A percentile compares a stretch with the other conserved stretches of the same genome.
Conservation (phyloP, 2,797 vertebrate genomes). For the Simalia tracyae region DNA sequence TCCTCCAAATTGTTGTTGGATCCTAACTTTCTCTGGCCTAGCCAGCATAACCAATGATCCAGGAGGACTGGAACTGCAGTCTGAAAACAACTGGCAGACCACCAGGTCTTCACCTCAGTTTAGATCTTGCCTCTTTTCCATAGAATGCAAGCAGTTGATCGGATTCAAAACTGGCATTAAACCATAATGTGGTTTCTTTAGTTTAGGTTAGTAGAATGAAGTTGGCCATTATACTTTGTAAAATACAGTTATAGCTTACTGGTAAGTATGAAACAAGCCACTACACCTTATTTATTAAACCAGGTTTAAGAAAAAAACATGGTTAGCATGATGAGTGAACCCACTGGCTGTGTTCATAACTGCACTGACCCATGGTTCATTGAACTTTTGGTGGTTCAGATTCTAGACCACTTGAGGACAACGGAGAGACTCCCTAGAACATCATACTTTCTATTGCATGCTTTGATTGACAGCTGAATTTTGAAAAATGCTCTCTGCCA, state of each 20-base stretch:
- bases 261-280: neutral
- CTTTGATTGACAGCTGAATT: neutral
- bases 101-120: neutral
- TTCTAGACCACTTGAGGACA: neutral
- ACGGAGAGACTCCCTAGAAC: neutral
- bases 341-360: neutral
- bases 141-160: neutral
- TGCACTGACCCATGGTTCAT: neutral
- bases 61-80: neutral
- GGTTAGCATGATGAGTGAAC: neutral
- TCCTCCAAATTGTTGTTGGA: neutral
- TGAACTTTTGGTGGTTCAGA: neutral
- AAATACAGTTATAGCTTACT: neutral
- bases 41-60: neutral
- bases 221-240: neutral
- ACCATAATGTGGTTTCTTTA: neutral
- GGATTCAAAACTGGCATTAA: neutral
- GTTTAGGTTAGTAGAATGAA: neutral
- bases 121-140: neutral
- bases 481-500: neutral
- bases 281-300: neutral
- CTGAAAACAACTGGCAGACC: neutral
- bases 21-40: neutral
- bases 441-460: neutral
- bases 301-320: neutral